These are phyloP conservation scores for Cephus pygmeus DNA, from an alignment of 2,888 invertebrate genomes.

Conservation along the genomic window DNA sequence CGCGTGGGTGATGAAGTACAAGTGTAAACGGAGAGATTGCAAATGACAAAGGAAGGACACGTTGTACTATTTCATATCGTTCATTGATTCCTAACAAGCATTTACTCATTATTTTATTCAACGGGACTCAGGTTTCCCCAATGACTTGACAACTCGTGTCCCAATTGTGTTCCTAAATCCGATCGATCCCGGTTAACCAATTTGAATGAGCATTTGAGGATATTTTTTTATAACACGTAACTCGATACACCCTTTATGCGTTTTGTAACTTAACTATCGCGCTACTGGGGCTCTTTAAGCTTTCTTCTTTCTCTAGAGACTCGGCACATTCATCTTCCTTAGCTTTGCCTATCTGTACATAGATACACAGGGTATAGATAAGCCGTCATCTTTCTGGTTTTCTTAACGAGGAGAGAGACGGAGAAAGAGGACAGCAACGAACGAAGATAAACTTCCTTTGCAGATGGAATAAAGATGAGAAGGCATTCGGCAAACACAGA, in stretches of 20 bases:
- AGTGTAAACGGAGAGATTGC: neutral
- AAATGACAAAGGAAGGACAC: neutral
- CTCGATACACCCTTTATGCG: no score
- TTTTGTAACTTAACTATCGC: no score
- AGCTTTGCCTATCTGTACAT: neutral
- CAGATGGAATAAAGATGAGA: constrained; percentile 62
- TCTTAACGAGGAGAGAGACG: neutral
- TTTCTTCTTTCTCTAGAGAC: neutral
- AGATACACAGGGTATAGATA: neutral
- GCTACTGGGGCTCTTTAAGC: neutral
- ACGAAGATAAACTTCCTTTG: constrained; percentile 37
- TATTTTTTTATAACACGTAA: neutral
- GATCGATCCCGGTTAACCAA: neutral
- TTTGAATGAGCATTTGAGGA: neutral
- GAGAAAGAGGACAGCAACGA: neutral
- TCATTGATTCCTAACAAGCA: neutral
- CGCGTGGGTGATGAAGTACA: neutral
- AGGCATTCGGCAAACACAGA: constrained; percentile 47
- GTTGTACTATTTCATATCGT: neutral
- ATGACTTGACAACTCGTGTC: neutral
- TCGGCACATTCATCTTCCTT: neutral
- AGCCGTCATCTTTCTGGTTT: neutral
- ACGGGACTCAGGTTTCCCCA: neutral
- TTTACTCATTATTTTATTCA: neutral
- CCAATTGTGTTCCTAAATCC: neutral